Base-by-base conservation (phyloP, 2,113 vertebrate genomes). In the Apteryx owenii region DNA sequence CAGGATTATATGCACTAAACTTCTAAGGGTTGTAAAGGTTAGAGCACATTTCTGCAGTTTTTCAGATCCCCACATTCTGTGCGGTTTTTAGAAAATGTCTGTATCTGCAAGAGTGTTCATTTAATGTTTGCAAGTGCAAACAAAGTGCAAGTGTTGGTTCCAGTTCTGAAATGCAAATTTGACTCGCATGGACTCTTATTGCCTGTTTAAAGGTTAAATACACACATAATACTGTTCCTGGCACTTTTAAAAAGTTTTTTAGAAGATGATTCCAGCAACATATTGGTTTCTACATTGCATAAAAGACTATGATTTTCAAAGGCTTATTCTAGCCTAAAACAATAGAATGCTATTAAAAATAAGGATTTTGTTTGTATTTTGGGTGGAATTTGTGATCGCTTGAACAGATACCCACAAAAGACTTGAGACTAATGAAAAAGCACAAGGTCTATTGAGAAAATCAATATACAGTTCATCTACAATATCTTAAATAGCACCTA, bases 171-270 rank as follows among this genome's bases (percentile, higher is more conserved):
- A 95, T 93, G 93, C 4, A 17, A 87, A 85, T 87, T 51, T 92
- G 38, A 96, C 70, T 85, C 60, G 42, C 51, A 5, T 79, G 81
- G 87, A 64, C 76, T 77, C 92, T 44, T 36, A 62, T 20, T 90
- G 71, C 61, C 36, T 82, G 48, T 85, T 72, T 79, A 92, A 95
- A 96, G 89, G 88, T 89, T 96, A 96, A 94, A 83, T 78, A 83
- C 71, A 91, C 88, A 96, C 68, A 80, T 42, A 46, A 6, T 28
- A 89, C 85, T 58, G 48, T 79, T 95, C 56, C 93, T 97, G 94
- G 90, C 95, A 82, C 64, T 76, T 85, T 64, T 31, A 65, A 68
- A 96, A 91, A 76, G 61, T 42, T n/a, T 89, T 94, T 88, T 20
- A 91, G 72, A 85, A 81, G 69, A 85, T 21, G 23, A 93, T 83